These are phyloP conservation scores for Megamerina dolium DNA, from an alignment of 2,888 invertebrate genomes.

Conservation along the genomic window DNA sequence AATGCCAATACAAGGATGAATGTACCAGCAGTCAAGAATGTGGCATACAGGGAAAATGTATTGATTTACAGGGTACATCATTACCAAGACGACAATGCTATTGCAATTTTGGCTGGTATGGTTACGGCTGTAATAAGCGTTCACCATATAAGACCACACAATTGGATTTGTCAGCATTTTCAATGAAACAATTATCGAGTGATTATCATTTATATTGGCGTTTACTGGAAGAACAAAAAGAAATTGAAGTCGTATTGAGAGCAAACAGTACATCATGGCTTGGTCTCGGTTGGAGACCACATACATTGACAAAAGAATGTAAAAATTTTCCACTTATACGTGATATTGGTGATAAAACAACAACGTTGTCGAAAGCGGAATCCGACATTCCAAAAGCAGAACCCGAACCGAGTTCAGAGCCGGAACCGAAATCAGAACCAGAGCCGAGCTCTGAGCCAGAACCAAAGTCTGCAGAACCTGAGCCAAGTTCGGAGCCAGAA, in stretches of 20 bases:
- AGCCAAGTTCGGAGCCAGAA: slow-evolving; percentile 28
- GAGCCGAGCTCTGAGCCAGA: slow-evolving; percentile 41
- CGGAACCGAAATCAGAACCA: slow-evolving; percentile 51
- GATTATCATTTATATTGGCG: slow-evolving; percentile 80
- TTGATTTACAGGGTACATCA: slow-evolving; percentile 73
- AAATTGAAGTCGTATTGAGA: slow-evolving; percentile 80
- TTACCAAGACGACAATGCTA: slow-evolving; percentile 81
- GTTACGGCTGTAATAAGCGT: slow-evolving; percentile 74
- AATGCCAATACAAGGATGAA: slow-evolving; percentile 86
- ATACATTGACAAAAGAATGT: slow-evolving; percentile 65
- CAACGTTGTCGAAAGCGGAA: slow-evolving; percentile 39
- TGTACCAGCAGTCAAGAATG: slow-evolving; percentile 82
- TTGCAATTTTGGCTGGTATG: slow-evolving; percentile 85
- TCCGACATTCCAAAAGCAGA: slow-evolving; percentile 36
- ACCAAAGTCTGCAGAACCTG: slow-evolving; percentile 37
- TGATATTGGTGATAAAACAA: slow-evolving; percentile 42
- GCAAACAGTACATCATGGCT: slow-evolving; percentile 86
- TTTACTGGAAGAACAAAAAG: slow-evolving; percentile 72
- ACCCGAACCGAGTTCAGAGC: slow-evolving; percentile 48
- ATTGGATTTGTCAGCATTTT: slow-evolving; percentile 66
- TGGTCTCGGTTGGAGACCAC: slow-evolving; percentile 87
- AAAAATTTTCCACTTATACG: slow-evolving; percentile 71
- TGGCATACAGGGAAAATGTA: slow-evolving; percentile 77
- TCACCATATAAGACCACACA: slow-evolving; percentile 69
- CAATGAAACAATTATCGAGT: slow-evolving; percentile 64